Base-by-base conservation (phyloP, 2,888 invertebrate species). In the Brenthis ino region DNA sequence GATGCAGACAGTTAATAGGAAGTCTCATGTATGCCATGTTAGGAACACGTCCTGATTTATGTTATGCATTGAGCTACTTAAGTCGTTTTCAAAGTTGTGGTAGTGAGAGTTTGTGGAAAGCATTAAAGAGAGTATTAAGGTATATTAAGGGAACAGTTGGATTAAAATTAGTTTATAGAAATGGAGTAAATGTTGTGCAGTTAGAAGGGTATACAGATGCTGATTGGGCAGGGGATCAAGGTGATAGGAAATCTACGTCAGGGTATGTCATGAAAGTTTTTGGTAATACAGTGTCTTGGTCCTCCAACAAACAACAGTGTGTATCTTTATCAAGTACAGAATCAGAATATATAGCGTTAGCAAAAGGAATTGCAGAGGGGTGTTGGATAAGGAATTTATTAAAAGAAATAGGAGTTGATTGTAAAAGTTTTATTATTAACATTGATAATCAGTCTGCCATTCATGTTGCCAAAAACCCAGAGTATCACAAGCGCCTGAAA, bases 331-430 rank as follows among this genome's bases (percentile, higher is more conserved):
- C 69, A 48, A 70, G 69, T 20, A 72, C 70, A 13, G 70, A 68
- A 58, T 63, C 74, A 53, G 72, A 74, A 51, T 74, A 74, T 63
- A 56, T 69, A 51, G 74, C 72, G 24, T 53, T 74, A 37, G 68
- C 71, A 48, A 71, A 68, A 48, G 67, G 69, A 53, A 64, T 68
- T 2, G 56, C 65, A 53, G 73, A 16, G 16, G 16, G 16, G 16
- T 16, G 16, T 16, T 16, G 16, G 16, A 16, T 16, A 16, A 16
- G 16, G 16, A 16, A 16, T 16, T 16, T 16, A 16, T 16, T 16
- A 16, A 16, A 16, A 73, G 68, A 67, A 56, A 56, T 56, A 56
- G 56, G 56, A 24, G 28, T 56, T 33, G 33, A 20, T 56, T 56
- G 56, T 56, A 28, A 24, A 56, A 56, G 28, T 50, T 50, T 50